These are phyloP conservation scores for Alethe castanea DNA, from an alignment of 2,113 vertebrate genomes.

Conservation along the genomic window DNA sequence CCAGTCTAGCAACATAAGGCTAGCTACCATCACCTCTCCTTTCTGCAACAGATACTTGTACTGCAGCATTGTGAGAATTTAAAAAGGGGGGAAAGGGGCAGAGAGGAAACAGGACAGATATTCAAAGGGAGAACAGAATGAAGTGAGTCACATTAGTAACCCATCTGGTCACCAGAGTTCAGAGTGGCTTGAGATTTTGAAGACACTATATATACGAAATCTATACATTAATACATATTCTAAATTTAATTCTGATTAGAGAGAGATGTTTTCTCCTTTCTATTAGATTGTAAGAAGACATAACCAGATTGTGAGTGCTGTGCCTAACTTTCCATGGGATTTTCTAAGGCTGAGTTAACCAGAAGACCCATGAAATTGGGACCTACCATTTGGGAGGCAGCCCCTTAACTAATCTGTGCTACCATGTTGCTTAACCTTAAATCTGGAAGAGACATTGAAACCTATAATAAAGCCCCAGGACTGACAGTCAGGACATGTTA, in stretches of 20 bases:
- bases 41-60: not conserved
- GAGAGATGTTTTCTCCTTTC: not conserved
- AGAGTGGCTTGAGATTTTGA: not conserved
- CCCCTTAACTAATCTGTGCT: not conserved
- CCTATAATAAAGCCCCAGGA: not conserved
- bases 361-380: not conserved
- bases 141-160: not conserved
- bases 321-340: not conserved
- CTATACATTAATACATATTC: not conserved
- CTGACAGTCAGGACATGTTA: not conserved
- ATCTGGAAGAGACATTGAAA: not conserved
- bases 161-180: not conserved
- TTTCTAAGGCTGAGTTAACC: not conserved
- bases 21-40: not conserved
- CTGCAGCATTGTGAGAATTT: not conserved
- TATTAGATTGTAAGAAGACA: not conserved
- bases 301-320: not conserved
- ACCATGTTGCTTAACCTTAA: not conserved
- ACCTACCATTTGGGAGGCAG: not conserved
- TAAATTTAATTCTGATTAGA: not conserved
- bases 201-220: not conserved
- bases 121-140: not conserved
- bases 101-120: not conserved
- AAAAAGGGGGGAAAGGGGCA: not conserved
- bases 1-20: not conserved